Evolutionary conservation across 53 echinoderm and acorn worm genomes (phyloP).

Genomic region (Luidia sarsii): DNA sequence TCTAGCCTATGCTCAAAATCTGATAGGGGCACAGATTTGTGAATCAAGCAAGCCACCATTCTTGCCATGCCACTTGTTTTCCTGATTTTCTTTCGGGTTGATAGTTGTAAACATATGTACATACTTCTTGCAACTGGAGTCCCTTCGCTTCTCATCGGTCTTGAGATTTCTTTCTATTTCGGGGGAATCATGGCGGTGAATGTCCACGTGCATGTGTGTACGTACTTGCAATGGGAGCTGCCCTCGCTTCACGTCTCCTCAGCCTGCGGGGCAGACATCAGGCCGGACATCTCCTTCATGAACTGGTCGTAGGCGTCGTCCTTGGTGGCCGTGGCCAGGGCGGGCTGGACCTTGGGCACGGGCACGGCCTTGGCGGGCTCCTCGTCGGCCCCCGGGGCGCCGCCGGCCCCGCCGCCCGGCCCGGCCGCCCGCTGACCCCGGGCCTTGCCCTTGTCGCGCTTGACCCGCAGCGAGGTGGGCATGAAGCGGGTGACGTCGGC

Average conservation of each 20-base stretch:
- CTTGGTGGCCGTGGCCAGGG: conserved; percentile 81
- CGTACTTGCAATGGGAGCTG: not conserved
- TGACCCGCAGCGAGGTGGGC: conserved; percentile 85
- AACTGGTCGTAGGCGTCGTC: conserved; percentile 97
- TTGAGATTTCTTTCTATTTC: too few relatives aligned
- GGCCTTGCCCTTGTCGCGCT: conserved; percentile 77
- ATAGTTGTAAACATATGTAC: too few relatives aligned
- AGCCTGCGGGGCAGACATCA: conserved; percentile 34
- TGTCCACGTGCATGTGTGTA: too few relatives aligned
- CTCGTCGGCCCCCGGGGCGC: conserved; percentile 40
- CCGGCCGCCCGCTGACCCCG: conserved; percentile 43
- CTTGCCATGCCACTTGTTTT: too few relatives aligned
- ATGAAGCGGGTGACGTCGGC: conserved; percentile 94
- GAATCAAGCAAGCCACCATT: too few relatives aligned
- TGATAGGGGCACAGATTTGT: too few relatives aligned
- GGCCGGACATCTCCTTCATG: conserved; percentile 93
- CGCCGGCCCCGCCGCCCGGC: too few relatives aligned
- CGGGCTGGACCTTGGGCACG: conserved; percentile 63
- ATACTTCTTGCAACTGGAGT: too few relatives aligned
- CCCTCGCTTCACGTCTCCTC: conserved; percentile 41
- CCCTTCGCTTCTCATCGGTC: too few relatives aligned
- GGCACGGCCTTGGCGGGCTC: conserved; percentile 23
- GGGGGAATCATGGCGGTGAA: too few relatives aligned
- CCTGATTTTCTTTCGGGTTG: too few relatives aligned
- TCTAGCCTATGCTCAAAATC: too few relatives aligned